Conservation (phyloP, 1,140 invertebrate species). For the Hypsibius dujardini region DNA sequence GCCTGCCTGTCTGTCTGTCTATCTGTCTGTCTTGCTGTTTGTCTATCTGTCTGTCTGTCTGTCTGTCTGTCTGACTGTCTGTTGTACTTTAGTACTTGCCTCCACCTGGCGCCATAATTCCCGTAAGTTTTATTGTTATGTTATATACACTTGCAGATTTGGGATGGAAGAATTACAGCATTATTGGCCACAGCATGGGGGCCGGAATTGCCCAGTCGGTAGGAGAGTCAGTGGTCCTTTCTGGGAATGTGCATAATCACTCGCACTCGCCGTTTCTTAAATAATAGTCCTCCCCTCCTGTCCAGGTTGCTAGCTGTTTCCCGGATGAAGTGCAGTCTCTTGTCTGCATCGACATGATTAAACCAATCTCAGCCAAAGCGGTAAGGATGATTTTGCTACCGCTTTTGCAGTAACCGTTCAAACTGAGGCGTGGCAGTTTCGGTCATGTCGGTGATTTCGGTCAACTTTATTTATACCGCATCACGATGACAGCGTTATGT, state of each 20-base stretch:
- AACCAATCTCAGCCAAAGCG: constrained; percentile 22
- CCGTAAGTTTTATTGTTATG: no score
- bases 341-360: constrained; percentile 38
- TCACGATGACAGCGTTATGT: no score
- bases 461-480: no score
- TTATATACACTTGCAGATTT: constrained; percentile 36
- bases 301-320: constrained; percentile 27
- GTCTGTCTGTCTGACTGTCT: not conserved
- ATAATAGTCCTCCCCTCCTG: not conserved
- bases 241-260: not conserved
- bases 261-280: not conserved
- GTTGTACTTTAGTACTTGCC: not conserved
- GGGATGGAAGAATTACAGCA: constrained; percentile 51
- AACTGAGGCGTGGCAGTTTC: no score
- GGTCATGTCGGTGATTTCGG: no score
- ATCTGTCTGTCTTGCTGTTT: not conserved
- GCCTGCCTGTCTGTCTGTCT: no score
- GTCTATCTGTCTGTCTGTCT: not conserved
- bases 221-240: not conserved
- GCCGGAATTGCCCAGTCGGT: constrained; percentile 26
- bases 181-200: constrained; percentile 34
- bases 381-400: not conserved
- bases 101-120: not conserved
- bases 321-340: constrained; percentile 38
- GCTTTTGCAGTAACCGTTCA: no score